phyloP scores from a whole-genome alignment of 2,797 vertebrate genomes.

The Pseudochirops corinnae region DNA sequence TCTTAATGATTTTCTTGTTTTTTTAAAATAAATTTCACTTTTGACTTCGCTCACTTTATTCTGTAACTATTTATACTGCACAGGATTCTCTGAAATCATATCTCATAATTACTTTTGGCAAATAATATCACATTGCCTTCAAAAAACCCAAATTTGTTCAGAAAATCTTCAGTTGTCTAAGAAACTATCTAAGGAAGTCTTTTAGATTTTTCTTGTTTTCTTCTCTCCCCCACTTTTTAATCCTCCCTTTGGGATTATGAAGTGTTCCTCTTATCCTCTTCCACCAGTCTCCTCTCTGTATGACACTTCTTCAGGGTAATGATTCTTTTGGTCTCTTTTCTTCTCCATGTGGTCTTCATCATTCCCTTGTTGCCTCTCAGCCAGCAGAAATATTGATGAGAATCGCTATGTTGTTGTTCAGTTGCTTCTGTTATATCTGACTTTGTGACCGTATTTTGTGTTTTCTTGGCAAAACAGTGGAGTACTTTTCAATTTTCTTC shows the following conservation, averaged over 20 bases:
- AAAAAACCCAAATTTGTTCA: too few relatives aligned
- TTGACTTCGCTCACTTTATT: too few relatives aligned
- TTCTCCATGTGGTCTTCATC: not conserved
- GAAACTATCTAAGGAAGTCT: not conserved
- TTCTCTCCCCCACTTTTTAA: not conserved
- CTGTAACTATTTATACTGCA: too few relatives aligned
- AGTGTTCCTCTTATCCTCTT: not conserved
- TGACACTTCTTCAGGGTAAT: not conserved
- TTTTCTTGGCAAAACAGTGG: not conserved
- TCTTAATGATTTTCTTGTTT: too few relatives aligned
- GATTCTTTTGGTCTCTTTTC: not conserved
- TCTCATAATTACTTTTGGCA: too few relatives aligned
- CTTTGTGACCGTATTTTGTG: not conserved
- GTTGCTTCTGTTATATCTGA: not conserved
- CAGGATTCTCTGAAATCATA: too few relatives aligned
- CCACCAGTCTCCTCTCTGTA: not conserved
- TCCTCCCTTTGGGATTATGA: not conserved
- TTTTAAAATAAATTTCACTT: too few relatives aligned
- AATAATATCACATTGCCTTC: too few relatives aligned
- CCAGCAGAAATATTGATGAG: not conserved
- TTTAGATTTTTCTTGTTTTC: not conserved
- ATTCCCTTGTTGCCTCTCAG: not conserved
- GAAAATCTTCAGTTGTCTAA: not conserved
- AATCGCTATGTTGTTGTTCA: not conserved
- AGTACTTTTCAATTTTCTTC: not conserved